These are phyloP conservation scores for Apodemus sylvaticus DNA, from an alignment of 2,113 vertebrate species.

Conservation along the genomic window DNA sequence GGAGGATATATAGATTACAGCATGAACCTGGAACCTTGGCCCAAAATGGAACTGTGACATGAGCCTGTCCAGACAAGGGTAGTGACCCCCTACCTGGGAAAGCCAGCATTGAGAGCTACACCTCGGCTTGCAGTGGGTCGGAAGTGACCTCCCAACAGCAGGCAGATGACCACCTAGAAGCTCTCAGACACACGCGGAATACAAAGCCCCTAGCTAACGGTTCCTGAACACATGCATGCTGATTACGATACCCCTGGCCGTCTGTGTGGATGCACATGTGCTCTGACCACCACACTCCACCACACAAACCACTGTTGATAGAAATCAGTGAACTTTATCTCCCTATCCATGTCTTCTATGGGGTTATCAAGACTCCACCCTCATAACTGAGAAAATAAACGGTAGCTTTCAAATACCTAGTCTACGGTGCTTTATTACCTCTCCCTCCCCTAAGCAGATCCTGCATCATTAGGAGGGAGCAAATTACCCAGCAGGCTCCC, in stretches of 20 bases:
- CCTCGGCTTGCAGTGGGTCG: neutral
- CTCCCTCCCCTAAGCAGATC: neutral
- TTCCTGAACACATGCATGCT: neutral
- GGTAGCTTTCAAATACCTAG: neutral
- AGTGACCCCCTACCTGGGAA: neutral
- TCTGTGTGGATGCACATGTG: neutral
- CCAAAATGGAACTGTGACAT: neutral
- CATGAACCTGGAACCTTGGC: no score
- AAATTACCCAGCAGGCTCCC: accelerated
- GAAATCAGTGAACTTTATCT: neutral
- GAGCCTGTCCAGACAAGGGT: neutral
- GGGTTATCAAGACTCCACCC: neutral
- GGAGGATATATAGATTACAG: neutral
- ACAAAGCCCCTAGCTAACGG: neutral
- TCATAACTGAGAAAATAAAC: neutral
- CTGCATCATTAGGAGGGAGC: accelerated
- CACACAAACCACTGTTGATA: neutral
- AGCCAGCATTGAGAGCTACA: neutral
- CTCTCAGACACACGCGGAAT: neutral
- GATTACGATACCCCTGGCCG: no score
- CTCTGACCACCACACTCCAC: neutral
- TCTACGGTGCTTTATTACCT: accelerated
- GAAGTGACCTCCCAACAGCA: neutral
- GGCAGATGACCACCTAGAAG: neutral
- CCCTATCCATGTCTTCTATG: neutral